Evolutionary conservation across 2,888 invertebrate species (phyloP).

Genomic region (Platycnemis pennipes): DNA sequence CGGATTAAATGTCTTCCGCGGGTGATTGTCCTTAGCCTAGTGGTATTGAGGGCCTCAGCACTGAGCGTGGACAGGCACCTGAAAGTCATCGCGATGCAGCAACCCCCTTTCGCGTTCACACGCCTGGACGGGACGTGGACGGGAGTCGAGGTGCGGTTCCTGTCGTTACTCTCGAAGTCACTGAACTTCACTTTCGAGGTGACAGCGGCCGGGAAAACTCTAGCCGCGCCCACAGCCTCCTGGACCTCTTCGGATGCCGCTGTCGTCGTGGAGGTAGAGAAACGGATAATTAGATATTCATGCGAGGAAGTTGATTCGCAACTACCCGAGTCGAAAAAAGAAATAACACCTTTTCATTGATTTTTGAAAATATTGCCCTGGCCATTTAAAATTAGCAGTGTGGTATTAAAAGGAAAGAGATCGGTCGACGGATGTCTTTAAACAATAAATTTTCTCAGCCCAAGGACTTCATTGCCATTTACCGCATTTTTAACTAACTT

Average conservation of each 20-base stretch:
- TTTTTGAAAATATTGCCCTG: too few species aligned
- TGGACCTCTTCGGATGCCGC: slow-evolving; percentile 41
- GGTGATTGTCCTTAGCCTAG: background rate
- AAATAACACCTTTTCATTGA: too few species aligned
- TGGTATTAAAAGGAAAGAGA: too few species aligned
- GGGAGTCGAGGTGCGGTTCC: slow-evolving; percentile 87
- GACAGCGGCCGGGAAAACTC: slow-evolving; percentile 80
- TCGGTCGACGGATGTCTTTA: too few species aligned
- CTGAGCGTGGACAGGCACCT: slow-evolving; percentile 88
- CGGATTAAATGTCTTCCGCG: background rate
- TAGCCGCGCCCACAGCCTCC: background rate
- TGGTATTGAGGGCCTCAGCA: background rate
- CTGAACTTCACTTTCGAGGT: slow-evolving; percentile 89
- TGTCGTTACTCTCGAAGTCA: slow-evolving; percentile 83
- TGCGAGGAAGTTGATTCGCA: too few species aligned
- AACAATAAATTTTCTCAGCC: too few species aligned
- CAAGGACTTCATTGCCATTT: too few species aligned
- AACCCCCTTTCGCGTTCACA: slow-evolving; percentile 88
- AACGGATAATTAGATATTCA: background rate
- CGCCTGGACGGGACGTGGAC: slow-evolving; percentile 82
- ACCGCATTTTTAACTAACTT: too few species aligned
- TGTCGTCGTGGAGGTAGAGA: slow-evolving; percentile 77
- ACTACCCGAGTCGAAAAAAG: too few species aligned
- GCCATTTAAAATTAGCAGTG: too few species aligned
- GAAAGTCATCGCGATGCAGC: slow-evolving; percentile 85